Percentiles rank a stretch among this genome's conserved stretches.
These are phyloP conservation scores for Adoxophyes honmai DNA, from an alignment of 1,140 invertebrate genomes.

Conservation along the genomic window DNA sequence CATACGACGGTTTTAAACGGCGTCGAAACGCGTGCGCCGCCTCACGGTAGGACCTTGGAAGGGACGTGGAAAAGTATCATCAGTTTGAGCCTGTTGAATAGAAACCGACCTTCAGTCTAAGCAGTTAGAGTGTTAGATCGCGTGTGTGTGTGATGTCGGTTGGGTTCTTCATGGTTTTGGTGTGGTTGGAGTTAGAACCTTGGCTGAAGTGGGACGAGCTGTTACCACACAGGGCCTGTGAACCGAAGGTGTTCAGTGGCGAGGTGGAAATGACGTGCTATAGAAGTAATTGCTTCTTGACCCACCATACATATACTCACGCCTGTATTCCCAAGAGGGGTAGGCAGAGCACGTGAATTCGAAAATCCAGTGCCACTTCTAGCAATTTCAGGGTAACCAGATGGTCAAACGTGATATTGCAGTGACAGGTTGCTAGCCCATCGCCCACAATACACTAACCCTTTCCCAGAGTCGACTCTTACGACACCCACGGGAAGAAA, in stretches of 20 bases:
- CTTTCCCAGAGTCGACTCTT: too few species aligned
- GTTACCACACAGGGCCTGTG: constrained; percentile 59
- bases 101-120: neutral
- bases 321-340: too few species aligned
- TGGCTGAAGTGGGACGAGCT: constrained; percentile 60
- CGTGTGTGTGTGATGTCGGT: neutral
- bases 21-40: constrained; percentile 43
- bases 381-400: too few species aligned
- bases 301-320: too few species aligned
- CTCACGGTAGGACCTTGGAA: constrained; percentile 45
- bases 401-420: too few species aligned
- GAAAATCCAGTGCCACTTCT: too few species aligned
- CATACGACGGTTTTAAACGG: constrained; percentile 26
- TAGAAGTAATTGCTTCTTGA: neutral
- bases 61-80: constrained; percentile 41
- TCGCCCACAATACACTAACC: too few species aligned
- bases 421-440: too few species aligned
- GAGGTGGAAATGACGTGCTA: constrained; percentile 27
- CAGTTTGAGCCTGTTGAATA: constrained; percentile 16
- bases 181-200: constrained; percentile 46
- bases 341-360: too few species aligned
- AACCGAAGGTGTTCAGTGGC: constrained; percentile 48
- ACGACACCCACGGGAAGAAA: too few species aligned
- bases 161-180: constrained; percentile 18
- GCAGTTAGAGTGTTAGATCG: constrained; percentile 9